A percentile compares a stretch with the other conserved stretches of the same genome.
These are phyloP conservation scores for Selene dorsalis DNA, from an alignment of 2,797 vertebrate genomes.

Conservation along the genomic window DNA sequence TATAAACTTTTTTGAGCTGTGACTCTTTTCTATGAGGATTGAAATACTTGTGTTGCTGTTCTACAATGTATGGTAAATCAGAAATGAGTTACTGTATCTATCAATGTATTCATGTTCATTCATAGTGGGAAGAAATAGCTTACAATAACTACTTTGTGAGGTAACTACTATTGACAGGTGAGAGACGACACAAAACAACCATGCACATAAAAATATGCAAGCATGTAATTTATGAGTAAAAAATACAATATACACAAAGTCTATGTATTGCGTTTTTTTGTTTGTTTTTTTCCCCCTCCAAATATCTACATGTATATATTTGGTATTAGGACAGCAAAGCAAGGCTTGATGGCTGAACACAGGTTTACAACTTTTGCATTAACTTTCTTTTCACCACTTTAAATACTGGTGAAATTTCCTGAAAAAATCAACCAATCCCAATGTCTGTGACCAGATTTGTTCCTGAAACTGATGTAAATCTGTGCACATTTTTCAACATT, in stretches of 20 bases:
- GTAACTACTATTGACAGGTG: constrained; percentile 6
- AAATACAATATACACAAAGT: constrained; percentile 47
- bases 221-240: constrained; percentile 60
- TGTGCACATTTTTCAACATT: not conserved
- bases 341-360: not conserved
- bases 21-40: constrained; percentile 23
- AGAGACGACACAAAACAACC: constrained; percentile 15
- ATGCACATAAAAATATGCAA: constrained; percentile 24
- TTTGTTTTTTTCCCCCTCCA: constrained; percentile 21
- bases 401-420: not conserved
- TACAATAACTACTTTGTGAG: constrained; percentile 11
- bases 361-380: not conserved
- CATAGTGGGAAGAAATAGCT: constrained; percentile 5
- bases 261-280: not conserved
- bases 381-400: not conserved
- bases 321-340: too few species aligned
- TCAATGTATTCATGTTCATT: constrained; percentile 42
- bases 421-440: not conserved
- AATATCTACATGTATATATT: too few species aligned
- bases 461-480: too few species aligned
- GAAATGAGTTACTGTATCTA: constrained; percentile 40
- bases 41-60: constrained; percentile 20
- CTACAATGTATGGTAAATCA: constrained; percentile 29
- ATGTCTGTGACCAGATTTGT: not conserved
- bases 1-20: constrained; percentile 2